Base-by-base conservation (phyloP, 2,888 invertebrate genomes). In the Sphecodes monilicornis region DNA sequence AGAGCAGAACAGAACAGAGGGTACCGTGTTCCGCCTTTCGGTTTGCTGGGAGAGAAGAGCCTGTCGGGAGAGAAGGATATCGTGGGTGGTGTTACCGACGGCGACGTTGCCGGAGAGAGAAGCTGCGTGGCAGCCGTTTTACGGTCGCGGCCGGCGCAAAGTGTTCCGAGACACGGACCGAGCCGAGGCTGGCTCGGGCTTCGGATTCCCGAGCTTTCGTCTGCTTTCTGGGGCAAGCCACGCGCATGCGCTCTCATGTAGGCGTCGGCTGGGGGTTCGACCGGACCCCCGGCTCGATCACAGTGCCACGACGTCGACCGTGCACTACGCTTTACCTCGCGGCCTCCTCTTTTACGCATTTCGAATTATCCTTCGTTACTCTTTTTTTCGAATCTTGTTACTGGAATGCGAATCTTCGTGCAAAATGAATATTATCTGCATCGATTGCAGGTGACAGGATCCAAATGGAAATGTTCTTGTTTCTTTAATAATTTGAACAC, bases 201-300 rank as follows among this genome's bases (percentile, higher is more conserved):
- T 57, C 57, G 60, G 5, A 26, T 26, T 57, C n/a, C 26, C 26
- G 26, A 26, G 13, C 57, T 13, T 57, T 26, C 60, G 26, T 6
- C 60, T 60, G 60, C 78, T 70, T 82, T 87, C 86, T 88, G 82
- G 89, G 87, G 85, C 80, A 29, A 60, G 68, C 75, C 36, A 32
- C 84, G 92, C 84, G 91, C 83, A 78, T 91, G 93, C 93, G 93
- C 93, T 84, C 36, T 76, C 41, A 79, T 73, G 79, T 93, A 93
- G 93, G 93, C 93, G 93, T 93, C 92, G 93, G 92, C 93, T 91
- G 90, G 89, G 91, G 90, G 90, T 86, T 80, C 76, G 81, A 77
- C 80, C 84, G 70, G 78, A 57, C 76, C 78, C 81, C 82, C 80
- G 85, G 82, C 76, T 76, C 76, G 81, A 86, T 87, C 85, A 90